Conservation (phyloP, 92 coral and sea anemone genomes). For the Micromussa lordhowensis region DNA sequence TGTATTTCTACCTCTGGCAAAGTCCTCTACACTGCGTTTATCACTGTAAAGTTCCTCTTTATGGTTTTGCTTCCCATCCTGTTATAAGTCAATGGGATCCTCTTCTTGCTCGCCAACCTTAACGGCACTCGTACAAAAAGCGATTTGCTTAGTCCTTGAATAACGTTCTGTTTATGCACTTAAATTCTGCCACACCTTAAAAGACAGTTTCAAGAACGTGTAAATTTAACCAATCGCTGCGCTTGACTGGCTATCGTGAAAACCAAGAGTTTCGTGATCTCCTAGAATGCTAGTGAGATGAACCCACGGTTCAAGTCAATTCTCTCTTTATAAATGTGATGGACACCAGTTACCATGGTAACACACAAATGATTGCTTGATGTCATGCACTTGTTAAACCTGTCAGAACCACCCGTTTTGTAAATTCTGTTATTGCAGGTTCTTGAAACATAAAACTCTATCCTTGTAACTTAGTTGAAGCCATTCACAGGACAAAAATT, state of each 20-base stretch:
- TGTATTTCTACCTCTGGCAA: background rate
- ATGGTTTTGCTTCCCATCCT: background rate
- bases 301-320: slow-evolving; percentile 2
- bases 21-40: background rate
- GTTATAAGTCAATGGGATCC: background rate
- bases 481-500: background rate
- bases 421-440: background rate
- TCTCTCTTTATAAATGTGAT: slow-evolving; percentile 28
- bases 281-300: slow-evolving; percentile 31
- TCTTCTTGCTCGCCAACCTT: background rate
- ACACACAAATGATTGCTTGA: background rate
- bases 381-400: slow-evolving; percentile 19
- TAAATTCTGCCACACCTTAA: slow-evolving; percentile 14
- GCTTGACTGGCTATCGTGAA: background rate
- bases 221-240: background rate
- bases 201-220: background rate
- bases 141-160: background rate
- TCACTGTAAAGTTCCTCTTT: background rate
- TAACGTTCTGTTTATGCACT: background rate
- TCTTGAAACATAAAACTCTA: background rate
- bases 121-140: background rate
- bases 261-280: slow-evolving; percentile 15
- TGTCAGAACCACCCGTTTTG: slow-evolving; percentile 26
- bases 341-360: background rate
- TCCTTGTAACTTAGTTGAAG: background rate